Percentiles rank a stretch among this genome's conserved stretches.
Evolutionary conservation across 2,797 vertebrate genomes (phyloP).

Genomic region (Sorex maritimensis): DNA sequence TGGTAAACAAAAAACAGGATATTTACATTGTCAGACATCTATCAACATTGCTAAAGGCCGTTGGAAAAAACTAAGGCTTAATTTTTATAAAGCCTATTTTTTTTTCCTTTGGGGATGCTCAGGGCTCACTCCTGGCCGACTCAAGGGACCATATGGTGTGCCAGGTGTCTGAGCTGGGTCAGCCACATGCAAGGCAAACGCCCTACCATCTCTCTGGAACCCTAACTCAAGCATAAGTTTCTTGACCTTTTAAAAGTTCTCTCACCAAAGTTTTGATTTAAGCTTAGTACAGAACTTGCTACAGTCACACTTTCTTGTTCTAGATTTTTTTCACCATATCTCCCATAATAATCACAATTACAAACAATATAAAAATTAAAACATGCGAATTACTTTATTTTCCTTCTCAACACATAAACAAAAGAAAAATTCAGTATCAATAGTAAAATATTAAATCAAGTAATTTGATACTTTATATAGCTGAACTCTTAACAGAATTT

Average conservation of each 20-base stretch:
- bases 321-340: constrained; percentile 29
- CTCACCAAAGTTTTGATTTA: constrained; percentile 37
- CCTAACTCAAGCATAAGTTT: not conserved
- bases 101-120: too few species aligned
- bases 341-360: constrained; percentile 28
- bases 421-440: constrained; percentile 62
- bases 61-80: not conserved
- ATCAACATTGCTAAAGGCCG: not conserved
- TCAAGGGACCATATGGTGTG: too few species aligned
- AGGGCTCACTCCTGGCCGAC: too few species aligned
- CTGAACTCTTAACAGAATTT: constrained; percentile 55
- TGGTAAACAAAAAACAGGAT: too few species aligned
- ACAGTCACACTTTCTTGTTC: not conserved
- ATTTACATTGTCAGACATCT: not conserved
- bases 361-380: constrained; percentile 50
- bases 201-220: too few species aligned
- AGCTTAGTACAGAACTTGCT: not conserved
- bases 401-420: constrained; percentile 51
- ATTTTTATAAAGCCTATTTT: not conserved
- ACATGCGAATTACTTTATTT: too few species aligned
- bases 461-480: constrained; percentile 39
- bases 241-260: not conserved
- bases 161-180: too few species aligned
- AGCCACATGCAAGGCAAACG: too few species aligned
- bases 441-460: not conserved